Percentiles rank a stretch among this genome's conserved stretches.
phyloP scores from a whole-genome alignment of 2,888 invertebrate genomes.

The Anagyrus pseudococci region DNA sequence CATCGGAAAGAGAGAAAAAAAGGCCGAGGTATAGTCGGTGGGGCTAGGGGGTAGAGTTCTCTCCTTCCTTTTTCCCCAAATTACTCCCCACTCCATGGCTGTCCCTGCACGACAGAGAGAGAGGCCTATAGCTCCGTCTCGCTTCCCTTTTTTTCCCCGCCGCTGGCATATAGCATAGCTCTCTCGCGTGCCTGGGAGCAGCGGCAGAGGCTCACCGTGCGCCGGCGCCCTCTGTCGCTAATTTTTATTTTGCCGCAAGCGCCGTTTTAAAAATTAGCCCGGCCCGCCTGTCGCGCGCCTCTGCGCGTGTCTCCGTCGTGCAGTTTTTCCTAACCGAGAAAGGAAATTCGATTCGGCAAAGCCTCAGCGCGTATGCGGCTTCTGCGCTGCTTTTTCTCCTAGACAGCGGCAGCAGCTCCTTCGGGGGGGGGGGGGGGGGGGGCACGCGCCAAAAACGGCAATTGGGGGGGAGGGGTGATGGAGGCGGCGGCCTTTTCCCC shows the following conservation, averaged over 20 bases:
- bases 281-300: conserved; percentile 6
- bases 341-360: conserved; percentile 6
- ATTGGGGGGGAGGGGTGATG: no score
- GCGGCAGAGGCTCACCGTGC: conserved; percentile 33
- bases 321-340: neutral
- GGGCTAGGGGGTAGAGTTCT: no score
- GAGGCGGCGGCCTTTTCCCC: no score
- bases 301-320: conserved; percentile 2
- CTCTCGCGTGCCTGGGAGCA: neutral
- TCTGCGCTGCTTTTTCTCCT: no score
- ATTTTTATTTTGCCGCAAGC: conserved; percentile 59
- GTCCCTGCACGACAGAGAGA: no score
- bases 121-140: no score
- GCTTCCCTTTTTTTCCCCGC: conserved; percentile 4
- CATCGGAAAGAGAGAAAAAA: no score
- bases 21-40: no score
- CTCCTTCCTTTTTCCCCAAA: conserved; percentile 33
- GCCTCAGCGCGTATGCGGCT: conserved; percentile 4
- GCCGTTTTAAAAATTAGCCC: conserved; percentile 57
- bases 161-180: neutral
- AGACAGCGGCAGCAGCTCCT: no score
- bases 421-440: no score
- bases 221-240: conserved; percentile 45
- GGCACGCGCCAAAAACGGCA: no score
- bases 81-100: no score